These are phyloP conservation scores for Drosophila repletoides DNA, from an alignment of 1,140 invertebrate genomes.

Conservation along the genomic window DNA sequence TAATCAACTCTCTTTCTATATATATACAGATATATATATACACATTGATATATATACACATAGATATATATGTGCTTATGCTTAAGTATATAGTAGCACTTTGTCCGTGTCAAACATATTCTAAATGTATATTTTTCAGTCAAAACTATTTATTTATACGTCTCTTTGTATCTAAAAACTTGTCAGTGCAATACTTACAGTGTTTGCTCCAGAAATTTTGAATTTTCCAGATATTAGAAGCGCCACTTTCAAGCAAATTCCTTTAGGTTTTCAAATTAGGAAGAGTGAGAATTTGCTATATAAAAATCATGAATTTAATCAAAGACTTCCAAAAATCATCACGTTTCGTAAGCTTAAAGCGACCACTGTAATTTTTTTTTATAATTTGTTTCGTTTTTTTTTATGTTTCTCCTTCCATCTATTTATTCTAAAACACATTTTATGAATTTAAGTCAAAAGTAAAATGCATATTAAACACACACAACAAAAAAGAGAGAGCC, in stretches of 20 bases:
- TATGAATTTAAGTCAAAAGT: constrained; percentile 52
- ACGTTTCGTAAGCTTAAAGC: no score
- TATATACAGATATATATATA: not conserved
- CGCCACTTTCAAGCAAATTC: no score
- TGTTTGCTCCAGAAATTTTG: no score
- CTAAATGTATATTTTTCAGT: constrained; percentile 24
- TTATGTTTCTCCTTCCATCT: constrained; percentile 25
- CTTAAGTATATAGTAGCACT: no score
- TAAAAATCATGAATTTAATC: no score
- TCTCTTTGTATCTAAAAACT: no score
- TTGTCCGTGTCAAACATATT: constrained; percentile 20
- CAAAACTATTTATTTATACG: constrained; percentile 69
- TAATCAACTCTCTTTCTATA: constrained; percentile 9
- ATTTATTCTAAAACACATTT: constrained; percentile 55
- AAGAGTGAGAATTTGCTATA: no score
- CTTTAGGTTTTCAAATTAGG: no score
- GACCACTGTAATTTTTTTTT: constrained; percentile 18
- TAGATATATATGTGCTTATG: not conserved
- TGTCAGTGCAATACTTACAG: constrained; percentile 69
- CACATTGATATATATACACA: not conserved
- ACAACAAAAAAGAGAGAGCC: constrained; percentile 24
- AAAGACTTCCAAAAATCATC: no score
- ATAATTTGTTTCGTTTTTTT: constrained; percentile 24
- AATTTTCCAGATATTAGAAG: no score
- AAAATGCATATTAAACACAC: constrained; percentile 41